These are phyloP conservation scores for Ypsolopha sequella DNA, from an alignment of 2,888 invertebrate species.

Conservation along the genomic window DNA sequence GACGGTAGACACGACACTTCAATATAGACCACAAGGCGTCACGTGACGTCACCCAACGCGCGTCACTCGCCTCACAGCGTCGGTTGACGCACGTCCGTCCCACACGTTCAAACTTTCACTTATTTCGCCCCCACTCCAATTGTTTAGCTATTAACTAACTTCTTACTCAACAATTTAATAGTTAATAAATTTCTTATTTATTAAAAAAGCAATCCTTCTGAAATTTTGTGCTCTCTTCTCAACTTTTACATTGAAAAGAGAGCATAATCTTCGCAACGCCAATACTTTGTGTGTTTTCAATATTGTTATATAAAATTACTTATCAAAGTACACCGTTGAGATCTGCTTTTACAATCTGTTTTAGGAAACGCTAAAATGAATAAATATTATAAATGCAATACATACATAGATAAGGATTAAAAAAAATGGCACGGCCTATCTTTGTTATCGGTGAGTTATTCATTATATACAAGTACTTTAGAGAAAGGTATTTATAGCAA, in stretches of 20 bases:
- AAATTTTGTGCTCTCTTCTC: too few species aligned
- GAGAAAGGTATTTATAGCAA: too few species aligned
- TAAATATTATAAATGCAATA: neutral
- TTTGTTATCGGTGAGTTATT: slow-evolving; percentile 1
- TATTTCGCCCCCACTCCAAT: neutral
- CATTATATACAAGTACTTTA: too few species aligned
- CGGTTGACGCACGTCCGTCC: slow-evolving; percentile 4
- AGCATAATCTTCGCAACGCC: too few species aligned
- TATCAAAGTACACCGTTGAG: too few species aligned
- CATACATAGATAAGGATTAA: neutral
- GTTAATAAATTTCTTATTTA: too few species aligned
- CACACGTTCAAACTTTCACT: neutral
- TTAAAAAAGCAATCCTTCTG: too few species aligned
- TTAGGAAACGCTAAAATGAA: neutral
- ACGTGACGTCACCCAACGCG: slow-evolving; percentile 20
- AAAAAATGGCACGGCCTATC: neutral
- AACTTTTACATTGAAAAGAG: too few species aligned
- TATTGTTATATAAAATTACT: too few species aligned
- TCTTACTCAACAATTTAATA: neutral
- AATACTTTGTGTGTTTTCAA: too few species aligned
- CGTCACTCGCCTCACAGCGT: slow-evolving; percentile 31
- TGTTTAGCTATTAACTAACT: neutral
- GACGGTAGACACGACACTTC: slow-evolving; percentile 9
- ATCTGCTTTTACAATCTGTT: neutral
- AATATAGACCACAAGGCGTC: slow-evolving; percentile 30